These are phyloP conservation scores for Spodoptera exigua DNA, from an alignment of 2,888 invertebrate species.

Conservation along the genomic window DNA sequence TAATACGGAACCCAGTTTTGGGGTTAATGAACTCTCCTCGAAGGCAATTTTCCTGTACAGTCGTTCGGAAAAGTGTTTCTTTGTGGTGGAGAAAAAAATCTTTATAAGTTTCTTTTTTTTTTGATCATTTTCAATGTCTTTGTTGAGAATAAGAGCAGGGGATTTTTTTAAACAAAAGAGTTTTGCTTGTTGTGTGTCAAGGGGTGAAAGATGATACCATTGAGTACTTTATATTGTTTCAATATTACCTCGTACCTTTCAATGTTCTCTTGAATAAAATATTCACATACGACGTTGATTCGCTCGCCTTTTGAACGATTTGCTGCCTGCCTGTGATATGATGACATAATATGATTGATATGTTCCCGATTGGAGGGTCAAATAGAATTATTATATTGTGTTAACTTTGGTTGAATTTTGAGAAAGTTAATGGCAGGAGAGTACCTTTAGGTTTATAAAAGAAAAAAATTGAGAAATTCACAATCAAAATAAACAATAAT, in stretches of 20 bases:
- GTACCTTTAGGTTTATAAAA: no score
- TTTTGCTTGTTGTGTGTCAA: slow-evolving; percentile 28
- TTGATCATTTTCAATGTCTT: slow-evolving; percentile 40
- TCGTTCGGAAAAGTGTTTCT: slow-evolving; percentile 66
- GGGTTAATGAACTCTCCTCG: slow-evolving; percentile 62
- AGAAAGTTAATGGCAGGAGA: no score
- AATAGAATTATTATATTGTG: no score
- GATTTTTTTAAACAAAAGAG: slow-evolving; percentile 47
- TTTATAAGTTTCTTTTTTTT: slow-evolving; percentile 54
- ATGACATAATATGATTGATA: neutral
- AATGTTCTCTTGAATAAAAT: slow-evolving; percentile 21
- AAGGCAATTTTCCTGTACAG: slow-evolving; percentile 67
- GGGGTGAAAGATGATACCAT: slow-evolving; percentile 33
- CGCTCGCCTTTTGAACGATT: neutral
- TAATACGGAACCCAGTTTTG: slow-evolving; percentile 48
- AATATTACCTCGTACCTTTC: slow-evolving; percentile 4
- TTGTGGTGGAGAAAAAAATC: slow-evolving; percentile 59
- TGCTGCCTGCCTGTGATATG: neutral
- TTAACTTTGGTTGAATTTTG: no score
- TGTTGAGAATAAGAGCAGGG: slow-evolving; percentile 18
- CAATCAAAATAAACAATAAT: no score
- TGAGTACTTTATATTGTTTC: slow-evolving; percentile 7
- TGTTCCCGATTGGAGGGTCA: no score
- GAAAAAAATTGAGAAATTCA: no score
- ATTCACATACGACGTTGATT: slow-evolving; percentile 7